A percentile compares a stretch with the other conserved stretches of the same genome.
Conservation (phyloP, 2,888 invertebrate species). For the Plebejus argus region DNA sequence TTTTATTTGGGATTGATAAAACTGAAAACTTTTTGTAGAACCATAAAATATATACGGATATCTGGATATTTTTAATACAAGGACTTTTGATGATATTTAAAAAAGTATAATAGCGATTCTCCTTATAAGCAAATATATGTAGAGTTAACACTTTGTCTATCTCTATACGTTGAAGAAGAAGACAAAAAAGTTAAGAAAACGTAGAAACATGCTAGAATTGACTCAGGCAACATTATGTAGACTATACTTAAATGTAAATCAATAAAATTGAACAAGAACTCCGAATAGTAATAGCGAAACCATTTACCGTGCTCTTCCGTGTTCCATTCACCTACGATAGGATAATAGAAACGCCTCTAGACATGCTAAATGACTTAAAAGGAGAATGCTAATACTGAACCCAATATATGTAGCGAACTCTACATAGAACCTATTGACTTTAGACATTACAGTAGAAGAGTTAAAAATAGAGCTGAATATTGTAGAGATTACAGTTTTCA, state of each 20-base stretch:
- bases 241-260: conserved; percentile 26
- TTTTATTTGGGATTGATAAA: background rate
- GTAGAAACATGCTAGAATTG: background rate
- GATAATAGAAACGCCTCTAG: conserved; percentile 42
- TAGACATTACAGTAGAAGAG: background rate
- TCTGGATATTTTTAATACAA: background rate
- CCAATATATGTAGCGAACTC: conserved; percentile 34
- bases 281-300: conserved; percentile 24
- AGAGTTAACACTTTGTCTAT: background rate
- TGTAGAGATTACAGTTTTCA: background rate
- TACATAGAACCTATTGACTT: conserved; percentile 3
- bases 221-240: background rate
- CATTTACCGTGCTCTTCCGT: conserved; percentile 36
- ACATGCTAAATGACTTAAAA: conserved; percentile 45
- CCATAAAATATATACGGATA: background rate
- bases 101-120: background rate
- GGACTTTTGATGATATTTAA: background rate
- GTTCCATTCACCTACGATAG: conserved; percentile 38
- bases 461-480: conserved; percentile 7
- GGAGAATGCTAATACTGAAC: conserved; percentile 44
- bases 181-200: no score
- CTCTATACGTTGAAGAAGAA: background rate
- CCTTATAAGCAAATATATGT: background rate
- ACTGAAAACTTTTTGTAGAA: background rate
- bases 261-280: conserved; percentile 24